Conservation (phyloP, 2,797 vertebrate genomes). For the Astyanax mexicanus region DNA sequence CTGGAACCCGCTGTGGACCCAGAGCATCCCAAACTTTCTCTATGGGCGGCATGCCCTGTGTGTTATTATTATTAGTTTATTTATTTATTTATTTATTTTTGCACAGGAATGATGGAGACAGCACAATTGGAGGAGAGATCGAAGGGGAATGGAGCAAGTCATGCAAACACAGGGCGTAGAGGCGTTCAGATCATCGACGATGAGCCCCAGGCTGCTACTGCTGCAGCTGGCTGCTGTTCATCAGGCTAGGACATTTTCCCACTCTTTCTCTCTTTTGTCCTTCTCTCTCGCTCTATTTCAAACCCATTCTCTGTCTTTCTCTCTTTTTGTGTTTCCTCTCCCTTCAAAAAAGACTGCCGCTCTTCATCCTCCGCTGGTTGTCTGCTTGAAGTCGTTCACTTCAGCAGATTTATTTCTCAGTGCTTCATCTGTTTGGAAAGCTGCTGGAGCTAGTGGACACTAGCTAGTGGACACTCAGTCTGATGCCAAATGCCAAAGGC, state of each 20-base stretch:
- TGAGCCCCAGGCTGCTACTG: slow-evolving; percentile 86
- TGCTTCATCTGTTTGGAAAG: slow-evolving; percentile 12
- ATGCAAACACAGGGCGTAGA: slow-evolving; percentile 83
- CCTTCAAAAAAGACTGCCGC: slow-evolving; percentile 85
- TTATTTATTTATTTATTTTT: too few species aligned
- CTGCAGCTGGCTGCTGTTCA: slow-evolving; percentile 90
- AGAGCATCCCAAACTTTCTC: too few species aligned
- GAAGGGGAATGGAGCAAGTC: slow-evolving; percentile 91
- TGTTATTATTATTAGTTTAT: too few species aligned
- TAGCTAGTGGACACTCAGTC: too few species aligned
- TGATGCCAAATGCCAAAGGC: slow-evolving; percentile 26
- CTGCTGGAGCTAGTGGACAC: slow-evolving; percentile 8
- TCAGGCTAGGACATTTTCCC: slow-evolving; percentile 82
- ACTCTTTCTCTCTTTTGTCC: slow-evolving; percentile 3
- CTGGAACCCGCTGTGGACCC: too few species aligned
- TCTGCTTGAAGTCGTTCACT: slow-evolving; percentile 19
- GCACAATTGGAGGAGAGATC: slow-evolving; percentile 93
- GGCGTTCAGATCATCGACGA: slow-evolving; percentile 98
- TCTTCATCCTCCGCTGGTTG: slow-evolving; percentile 51
- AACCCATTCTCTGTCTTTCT: too few species aligned
- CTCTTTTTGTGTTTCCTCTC: too few species aligned
- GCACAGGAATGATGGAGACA: slow-evolving; percentile 94
- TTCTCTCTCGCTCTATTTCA: not conserved
- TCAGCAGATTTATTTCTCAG: slow-evolving; percentile 28
- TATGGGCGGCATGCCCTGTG: too few species aligned